Evolutionary conservation across 2,888 invertebrate genomes (phyloP), one percentile per base, ranked within the genome.

Genomic region (Agrotis segetum): DNA sequence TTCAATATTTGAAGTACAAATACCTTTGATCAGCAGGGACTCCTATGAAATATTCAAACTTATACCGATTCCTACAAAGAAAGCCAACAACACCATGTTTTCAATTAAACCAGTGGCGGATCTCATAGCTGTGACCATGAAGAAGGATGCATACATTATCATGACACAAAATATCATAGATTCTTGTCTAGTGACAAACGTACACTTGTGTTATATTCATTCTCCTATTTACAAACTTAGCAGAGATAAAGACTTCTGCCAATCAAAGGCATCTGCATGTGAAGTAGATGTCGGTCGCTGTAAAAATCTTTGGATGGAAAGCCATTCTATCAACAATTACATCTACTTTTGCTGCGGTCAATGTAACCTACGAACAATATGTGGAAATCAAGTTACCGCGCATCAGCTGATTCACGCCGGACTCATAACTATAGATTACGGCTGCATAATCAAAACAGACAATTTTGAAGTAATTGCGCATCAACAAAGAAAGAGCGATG

Each of bases 21-120:
- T 40, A 19, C 58, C 58, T 44, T 11, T 59, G 16, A 59, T 58
- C 5, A 59, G 44, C 44, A 59, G 44, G 44, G 71, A 71, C 19
- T 7, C 67, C 3, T 71, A 52, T 19, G 71, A 71, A 34, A 67
- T 67, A 21, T 67, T 67, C 19, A 61, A 50, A 16, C 17, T 71
- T 34, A 49, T 66, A 44, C 46, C 49, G 2, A 59, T 71, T 9
- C 71, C 71, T 55, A 14, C 16, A 19, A 17, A 55, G 16, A 56
- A 47, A 29, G 24, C 40, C 29, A 65, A 60, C 21, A 40, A 60
- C 11, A 68, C 46, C 14, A 64, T 59, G 59, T 4, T 60, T 9
- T 49, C n/a, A 19, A 53, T 67, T 52, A 49, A 55, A 34, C 67
- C 67, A 13, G 46, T 58, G 3, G 49, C 62, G n/a, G 66, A 71